Base-by-base conservation (phyloP, 2,888 invertebrate species). In the Smittia sp. region DNA sequence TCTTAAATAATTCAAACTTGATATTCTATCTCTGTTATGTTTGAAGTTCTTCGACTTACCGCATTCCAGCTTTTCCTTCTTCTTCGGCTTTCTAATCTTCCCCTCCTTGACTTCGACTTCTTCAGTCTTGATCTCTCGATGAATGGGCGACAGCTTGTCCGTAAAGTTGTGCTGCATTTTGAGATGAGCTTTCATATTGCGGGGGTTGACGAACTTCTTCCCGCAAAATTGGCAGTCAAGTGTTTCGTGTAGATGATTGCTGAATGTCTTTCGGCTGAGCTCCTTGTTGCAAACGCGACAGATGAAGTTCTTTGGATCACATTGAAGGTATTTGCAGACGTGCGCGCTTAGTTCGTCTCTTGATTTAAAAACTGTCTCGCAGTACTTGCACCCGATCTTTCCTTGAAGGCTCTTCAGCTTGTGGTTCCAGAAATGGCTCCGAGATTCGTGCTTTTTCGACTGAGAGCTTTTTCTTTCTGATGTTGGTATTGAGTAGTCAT, bases 291-390 rank as follows among this genome's bases (percentile, higher is more conserved):
- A 70, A 7, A 70, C 32, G 1, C 58, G 20, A 38, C 70, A 70
- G n/a, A 70, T 38, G 27, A 58, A 70, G 54, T 70, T 70, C 15
- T 70, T 58, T 38, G 70, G 58, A 58, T 54, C 58, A 18, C 70
- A 70, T 22, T 70, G 58, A 9, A 70, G 58, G 58, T 58, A 70
- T 22, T 18, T 15, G 27, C 70, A 70, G 1, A 32, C n/a, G 24
- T 70, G 70, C 58, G 52, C 20, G 13, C 13, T 18, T 22, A 25
- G 27, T 46, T 54, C 32, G 15, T 27, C 27, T 27, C 13, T 32
- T 4, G 63, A n/a, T 13, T 3, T 6, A 15, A 63, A 63, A 3
- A 27, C 22, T 13, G 27, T 63, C 4, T 63, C 63, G n/a, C 63
- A 63, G 20, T 63, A 63, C 27, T 63, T 63, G 22, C 63, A 63